These are phyloP conservation scores for Lophius piscatorius DNA, from an alignment of 2,113 vertebrate genomes.

Conservation along the genomic window DNA sequence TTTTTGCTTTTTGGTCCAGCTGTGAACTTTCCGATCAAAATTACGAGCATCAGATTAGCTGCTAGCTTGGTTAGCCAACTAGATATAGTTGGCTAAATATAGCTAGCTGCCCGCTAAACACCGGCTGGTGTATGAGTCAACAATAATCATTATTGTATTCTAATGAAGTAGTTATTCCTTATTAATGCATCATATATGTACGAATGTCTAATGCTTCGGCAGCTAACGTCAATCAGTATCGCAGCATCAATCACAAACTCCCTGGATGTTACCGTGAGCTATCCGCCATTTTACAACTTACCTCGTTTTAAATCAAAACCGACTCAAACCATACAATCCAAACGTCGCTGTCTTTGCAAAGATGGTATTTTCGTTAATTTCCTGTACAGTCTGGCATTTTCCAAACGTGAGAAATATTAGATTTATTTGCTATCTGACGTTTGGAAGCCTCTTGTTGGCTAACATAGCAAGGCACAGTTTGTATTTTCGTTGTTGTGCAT, in stretches of 20 bases:
- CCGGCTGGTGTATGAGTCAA: no score
- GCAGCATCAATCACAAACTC: conserved; percentile 63
- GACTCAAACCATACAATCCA: conserved; percentile 52
- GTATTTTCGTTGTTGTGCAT: conserved; percentile 53
- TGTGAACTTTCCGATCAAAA: no score
- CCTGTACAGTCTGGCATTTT: conserved; percentile 36
- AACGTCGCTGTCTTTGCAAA: conserved; percentile 32
- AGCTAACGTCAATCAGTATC: neutral
- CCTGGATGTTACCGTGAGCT: conserved; percentile 53
- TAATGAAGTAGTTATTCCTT: neutral
- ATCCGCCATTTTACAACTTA: conserved; percentile 77
- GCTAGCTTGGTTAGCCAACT: neutral
- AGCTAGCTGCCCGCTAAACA: no score
- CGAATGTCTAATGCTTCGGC: neutral
- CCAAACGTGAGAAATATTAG: conserved; percentile 5
- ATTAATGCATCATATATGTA: neutral
- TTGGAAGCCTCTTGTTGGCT: conserved; percentile 54
- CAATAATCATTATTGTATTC: no score
- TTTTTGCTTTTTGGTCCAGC: neutral
- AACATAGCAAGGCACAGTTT: conserved; percentile 67
- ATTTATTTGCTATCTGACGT: conserved; percentile 42
- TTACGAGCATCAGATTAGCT: neutral
- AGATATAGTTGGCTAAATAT: no score
- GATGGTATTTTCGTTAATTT: conserved; percentile 15
- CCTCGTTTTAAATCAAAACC: conserved; percentile 70